These are phyloP conservation scores for Chamaetylas fuelleborni DNA, from an alignment of 2,113 vertebrate species.

Conservation along the genomic window DNA sequence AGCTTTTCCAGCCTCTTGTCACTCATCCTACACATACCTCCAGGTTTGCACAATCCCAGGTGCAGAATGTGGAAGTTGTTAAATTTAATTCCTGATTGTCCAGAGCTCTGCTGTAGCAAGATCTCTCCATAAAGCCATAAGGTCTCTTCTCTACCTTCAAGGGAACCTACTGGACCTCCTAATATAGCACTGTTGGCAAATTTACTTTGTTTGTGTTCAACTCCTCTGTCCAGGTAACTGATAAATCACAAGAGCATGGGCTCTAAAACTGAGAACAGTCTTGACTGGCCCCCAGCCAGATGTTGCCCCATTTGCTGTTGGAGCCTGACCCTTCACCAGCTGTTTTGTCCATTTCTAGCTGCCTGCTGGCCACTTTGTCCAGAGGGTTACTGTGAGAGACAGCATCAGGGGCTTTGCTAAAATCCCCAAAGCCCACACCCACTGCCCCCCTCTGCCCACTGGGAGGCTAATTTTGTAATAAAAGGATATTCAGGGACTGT, in stretches of 20 bases:
- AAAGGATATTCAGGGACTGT: background rate
- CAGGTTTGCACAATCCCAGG: background rate
- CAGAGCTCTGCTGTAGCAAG: background rate
- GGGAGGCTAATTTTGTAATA: background rate
- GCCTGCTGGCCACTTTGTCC: background rate
- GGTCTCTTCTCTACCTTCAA: background rate
- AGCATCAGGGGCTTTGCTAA: background rate
- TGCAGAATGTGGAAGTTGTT: background rate
- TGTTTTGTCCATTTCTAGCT: background rate
- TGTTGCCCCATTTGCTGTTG: background rate
- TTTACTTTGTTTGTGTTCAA: background rate
- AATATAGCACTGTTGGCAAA: background rate
- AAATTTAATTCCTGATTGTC: background rate
- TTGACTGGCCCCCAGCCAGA: background rate
- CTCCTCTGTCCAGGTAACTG: background rate
- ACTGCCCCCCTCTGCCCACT: background rate
- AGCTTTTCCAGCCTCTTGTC: background rate
- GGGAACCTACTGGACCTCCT: background rate
- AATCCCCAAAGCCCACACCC: background rate
- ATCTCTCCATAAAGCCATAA: background rate
- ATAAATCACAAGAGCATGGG: background rate
- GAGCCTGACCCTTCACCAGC: background rate
- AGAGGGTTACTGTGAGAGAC: background rate
- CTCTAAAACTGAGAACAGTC: background rate
- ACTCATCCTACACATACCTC: rapidly evolving